Evolutionary conservation across 2,888 invertebrate species (phyloP).

Genomic region (Caradrina clavipalpis): DNA sequence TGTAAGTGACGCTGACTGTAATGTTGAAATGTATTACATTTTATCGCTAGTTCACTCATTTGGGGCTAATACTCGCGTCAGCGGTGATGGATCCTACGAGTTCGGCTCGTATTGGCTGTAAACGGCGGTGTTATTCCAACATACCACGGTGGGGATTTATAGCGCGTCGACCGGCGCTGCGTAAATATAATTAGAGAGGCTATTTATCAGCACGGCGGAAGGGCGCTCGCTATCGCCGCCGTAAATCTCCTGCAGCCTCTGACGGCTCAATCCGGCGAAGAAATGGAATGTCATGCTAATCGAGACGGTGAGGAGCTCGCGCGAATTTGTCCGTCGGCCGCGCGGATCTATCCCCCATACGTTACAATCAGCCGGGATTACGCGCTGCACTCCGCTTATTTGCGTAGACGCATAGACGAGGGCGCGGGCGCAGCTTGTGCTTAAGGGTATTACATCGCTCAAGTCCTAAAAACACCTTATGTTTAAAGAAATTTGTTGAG

Average conservation of each 20-base stretch:
- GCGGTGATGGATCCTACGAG: slow-evolving; percentile 78
- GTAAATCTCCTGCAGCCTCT: slow-evolving; percentile 84
- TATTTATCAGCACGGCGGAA: slow-evolving; percentile 89
- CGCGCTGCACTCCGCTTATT: slow-evolving; percentile 39
- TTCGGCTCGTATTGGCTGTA: slow-evolving; percentile 76
- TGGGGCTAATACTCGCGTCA: slow-evolving; percentile 78
- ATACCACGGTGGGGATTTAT: slow-evolving; percentile 85
- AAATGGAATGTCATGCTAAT: slow-evolving; percentile 79
- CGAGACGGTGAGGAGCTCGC: slow-evolving; percentile 60
- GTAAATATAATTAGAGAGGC: slow-evolving; percentile 90
- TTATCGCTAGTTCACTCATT: slow-evolving; percentile 79
- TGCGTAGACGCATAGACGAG: slow-evolving; percentile 37
- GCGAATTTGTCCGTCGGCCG: slow-evolving; percentile 74
- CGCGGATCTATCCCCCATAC: slow-evolving; percentile 70
- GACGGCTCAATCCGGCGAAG: slow-evolving; percentile 88
- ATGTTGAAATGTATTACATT: slow-evolving; percentile 74
- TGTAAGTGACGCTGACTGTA: slow-evolving; percentile 63
- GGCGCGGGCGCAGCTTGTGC: neutral
- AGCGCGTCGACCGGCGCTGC: slow-evolving; percentile 85
- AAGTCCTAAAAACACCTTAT: too few relatives aligned
- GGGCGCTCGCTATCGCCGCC: slow-evolving; percentile 86
- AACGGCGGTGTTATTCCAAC: slow-evolving; percentile 83
- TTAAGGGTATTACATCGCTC: too few relatives aligned
- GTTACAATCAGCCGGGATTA: slow-evolving; percentile 76
- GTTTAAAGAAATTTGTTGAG: too few relatives aligned